Evolutionary conservation across 2,113 vertebrate genomes (phyloP).

Genomic region (Neoarius graeffei): DNA sequence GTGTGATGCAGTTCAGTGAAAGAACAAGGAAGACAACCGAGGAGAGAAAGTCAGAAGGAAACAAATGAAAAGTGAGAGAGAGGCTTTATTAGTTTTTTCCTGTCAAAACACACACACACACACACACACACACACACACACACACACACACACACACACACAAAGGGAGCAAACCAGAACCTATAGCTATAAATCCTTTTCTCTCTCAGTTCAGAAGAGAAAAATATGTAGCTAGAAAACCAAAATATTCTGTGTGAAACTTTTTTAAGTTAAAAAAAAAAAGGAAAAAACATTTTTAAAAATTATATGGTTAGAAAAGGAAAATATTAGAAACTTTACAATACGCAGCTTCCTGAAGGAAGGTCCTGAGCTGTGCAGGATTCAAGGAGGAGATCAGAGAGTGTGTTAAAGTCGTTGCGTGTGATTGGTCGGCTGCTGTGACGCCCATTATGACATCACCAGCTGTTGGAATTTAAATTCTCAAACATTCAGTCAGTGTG

Average conservation of each 20-base stretch:
- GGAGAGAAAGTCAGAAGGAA: neutral
- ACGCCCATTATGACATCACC: neutral
- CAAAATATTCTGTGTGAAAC: no score
- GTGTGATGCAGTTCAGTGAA: constrained; percentile 4
- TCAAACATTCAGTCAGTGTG: neutral
- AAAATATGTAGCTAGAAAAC: no score
- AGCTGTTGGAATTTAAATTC: neutral
- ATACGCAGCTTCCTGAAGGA: no score
- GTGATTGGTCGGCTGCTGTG: neutral
- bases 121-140: neutral
- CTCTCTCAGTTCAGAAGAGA: no score
- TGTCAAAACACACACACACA: neutral
- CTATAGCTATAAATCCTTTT: neutral
- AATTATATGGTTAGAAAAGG: no score
- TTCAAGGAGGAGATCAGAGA: no score
- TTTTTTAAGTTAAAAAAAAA: no score
- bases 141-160: neutral
- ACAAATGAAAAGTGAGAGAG: neutral
- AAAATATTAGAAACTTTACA: no score
- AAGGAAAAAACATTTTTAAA: no score
- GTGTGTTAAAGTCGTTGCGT: neutral
- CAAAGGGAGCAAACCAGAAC: neutral
- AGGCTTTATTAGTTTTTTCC: neutral
- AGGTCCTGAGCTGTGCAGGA: no score
- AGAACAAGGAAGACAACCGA: neutral